These are phyloP conservation scores for Phaethornis superciliosus DNA, from an alignment of 2,113 vertebrate genomes.

Conservation along the genomic window DNA sequence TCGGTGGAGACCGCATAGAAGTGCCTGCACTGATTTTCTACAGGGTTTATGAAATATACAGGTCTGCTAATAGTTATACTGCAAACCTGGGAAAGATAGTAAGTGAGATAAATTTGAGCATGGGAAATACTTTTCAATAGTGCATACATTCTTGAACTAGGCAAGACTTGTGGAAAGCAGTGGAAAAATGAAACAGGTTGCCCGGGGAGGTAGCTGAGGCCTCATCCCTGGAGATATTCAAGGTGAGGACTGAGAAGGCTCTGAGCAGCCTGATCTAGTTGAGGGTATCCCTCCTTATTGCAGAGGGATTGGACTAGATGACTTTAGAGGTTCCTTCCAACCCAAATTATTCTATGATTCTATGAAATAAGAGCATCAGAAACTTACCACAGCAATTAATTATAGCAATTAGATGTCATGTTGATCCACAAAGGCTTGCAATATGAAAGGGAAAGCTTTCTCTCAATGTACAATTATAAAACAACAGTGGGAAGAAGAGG, in stretches of 20 bases:
- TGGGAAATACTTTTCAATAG: neutral
- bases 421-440: neutral
- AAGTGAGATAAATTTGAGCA: neutral
- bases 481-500: neutral
- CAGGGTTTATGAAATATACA: neutral
- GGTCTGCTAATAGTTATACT: neutral
- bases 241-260: too few relatives aligned
- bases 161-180: neutral
- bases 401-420: neutral
- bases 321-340: too few relatives aligned
- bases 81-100: neutral
- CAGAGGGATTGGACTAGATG: too few relatives aligned
- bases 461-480: neutral
- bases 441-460: neutral
- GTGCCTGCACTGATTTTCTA: neutral
- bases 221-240: too few relatives aligned
- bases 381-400: neutral
- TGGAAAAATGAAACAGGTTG: too few relatives aligned
- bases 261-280: too few relatives aligned
- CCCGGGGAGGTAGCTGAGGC: too few relatives aligned
- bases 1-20: neutral
- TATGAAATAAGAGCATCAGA: neutral
- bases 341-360: too few relatives aligned
- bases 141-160: neutral
- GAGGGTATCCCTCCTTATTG: too few relatives aligned